Conservation (phyloP, 2,888 invertebrate species). For the Bedellia somnulentella region DNA sequence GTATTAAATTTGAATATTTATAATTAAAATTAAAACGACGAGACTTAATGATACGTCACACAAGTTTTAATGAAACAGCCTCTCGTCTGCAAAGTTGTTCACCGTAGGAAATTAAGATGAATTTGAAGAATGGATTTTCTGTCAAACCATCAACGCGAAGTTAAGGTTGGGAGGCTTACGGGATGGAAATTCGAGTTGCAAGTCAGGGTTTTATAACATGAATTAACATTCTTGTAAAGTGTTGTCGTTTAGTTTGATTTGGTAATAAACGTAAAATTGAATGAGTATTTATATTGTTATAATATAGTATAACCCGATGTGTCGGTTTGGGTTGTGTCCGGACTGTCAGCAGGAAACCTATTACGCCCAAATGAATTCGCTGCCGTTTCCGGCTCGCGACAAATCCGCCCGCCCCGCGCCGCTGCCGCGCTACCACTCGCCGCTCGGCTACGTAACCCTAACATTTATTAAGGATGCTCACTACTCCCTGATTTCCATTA, state of each 20-base stretch:
- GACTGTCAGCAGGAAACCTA: constrained; percentile 43
- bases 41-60: constrained; percentile 53
- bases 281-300: too few species aligned
- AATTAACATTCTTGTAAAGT: too few species aligned
- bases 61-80: constrained; percentile 52
- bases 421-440: not conserved
- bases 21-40: constrained; percentile 33
- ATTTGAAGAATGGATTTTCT: constrained; percentile 35
- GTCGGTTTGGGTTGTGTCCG: too few species aligned
- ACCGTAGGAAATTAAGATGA: constrained; percentile 31
- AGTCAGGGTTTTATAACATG: too few species aligned
- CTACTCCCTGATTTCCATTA: too few species aligned
- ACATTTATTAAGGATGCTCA: too few species aligned
- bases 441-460: too few species aligned
- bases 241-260: too few species aligned
- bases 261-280: too few species aligned
- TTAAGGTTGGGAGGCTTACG: constrained; percentile 5
- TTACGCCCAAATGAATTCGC: constrained; percentile 60
- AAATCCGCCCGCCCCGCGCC: constrained; percentile 3
- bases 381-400: constrained; percentile 50
- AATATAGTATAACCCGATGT: too few species aligned
- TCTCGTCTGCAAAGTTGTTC: constrained; percentile 34
- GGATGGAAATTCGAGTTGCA: too few species aligned
- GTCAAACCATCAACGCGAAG: constrained; percentile 14
- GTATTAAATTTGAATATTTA: constrained; percentile 58